Evolutionary conservation across 2,888 invertebrate species (phyloP).

Genomic region (Nezara viridula): DNA sequence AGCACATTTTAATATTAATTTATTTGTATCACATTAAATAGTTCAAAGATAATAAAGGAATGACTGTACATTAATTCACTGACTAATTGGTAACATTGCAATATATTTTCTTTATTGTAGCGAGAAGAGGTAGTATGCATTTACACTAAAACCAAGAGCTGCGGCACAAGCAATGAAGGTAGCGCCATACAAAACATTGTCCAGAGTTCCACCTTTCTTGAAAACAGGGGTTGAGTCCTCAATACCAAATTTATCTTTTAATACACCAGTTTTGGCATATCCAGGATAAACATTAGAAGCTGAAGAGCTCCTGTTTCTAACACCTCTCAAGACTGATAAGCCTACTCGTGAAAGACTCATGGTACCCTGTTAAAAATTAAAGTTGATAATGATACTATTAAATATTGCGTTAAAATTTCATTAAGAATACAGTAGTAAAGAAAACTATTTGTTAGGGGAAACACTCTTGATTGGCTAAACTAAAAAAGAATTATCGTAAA

Average conservation of each 20-base stretch:
- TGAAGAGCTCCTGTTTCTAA: background rate
- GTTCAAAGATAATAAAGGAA: background rate
- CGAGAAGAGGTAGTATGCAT: conserved; percentile 59
- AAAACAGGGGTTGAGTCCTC: conserved; percentile 62
- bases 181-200: conserved; percentile 59
- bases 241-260: conserved; percentile 61
- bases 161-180: conserved; percentile 59
- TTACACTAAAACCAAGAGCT: conserved; percentile 56
- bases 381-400: background rate
- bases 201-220: conserved; percentile 62
- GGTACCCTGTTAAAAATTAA: conserved; percentile 1
- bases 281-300: conserved; percentile 55
- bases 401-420: background rate
- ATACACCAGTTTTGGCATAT: conserved; percentile 39
- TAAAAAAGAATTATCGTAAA: background rate
- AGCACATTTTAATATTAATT: background rate
- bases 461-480: too few relatives aligned
- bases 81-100: background rate
- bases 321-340: background rate
- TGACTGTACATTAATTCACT: conserved; percentile 16
- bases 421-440: background rate
- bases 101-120: background rate
- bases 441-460: too few relatives aligned
- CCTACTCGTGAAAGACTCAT: conserved; percentile 50
- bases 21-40: conserved; percentile 20